phyloP scores from a whole-genome alignment of 2,797 vertebrate species.

The Oophaga sylvatica region DNA sequence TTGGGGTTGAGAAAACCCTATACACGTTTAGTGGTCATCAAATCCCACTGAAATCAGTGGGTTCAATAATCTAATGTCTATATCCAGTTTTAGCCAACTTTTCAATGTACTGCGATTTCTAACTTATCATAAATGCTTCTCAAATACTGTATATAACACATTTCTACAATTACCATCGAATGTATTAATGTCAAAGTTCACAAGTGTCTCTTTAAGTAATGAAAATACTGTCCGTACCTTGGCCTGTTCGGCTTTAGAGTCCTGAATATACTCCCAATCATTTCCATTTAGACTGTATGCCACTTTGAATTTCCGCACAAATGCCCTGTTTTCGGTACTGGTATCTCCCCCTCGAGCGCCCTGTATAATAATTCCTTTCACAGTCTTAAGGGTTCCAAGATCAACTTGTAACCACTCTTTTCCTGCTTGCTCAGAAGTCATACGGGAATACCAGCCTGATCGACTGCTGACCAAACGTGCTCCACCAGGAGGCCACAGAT shows the following conservation, averaged over 20 bases:
- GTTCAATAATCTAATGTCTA: too few relatives aligned
- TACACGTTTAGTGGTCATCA: too few relatives aligned
- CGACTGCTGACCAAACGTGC: slow-evolving; percentile 94
- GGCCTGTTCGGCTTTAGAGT: slow-evolving; percentile 85
- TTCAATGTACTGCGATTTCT: neutral
- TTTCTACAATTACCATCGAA: neutral
- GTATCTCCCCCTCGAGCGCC: slow-evolving; percentile 91
- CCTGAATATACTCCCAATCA: slow-evolving; percentile 89
- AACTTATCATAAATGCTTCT: neutral
- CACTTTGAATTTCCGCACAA: slow-evolving; percentile 95
- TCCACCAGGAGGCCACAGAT: slow-evolving; percentile 89
- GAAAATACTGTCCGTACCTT: slow-evolving; percentile 80
- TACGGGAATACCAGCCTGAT: slow-evolving; percentile 92
- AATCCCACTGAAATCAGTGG: too few relatives aligned
- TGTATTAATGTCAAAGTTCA: neutral
- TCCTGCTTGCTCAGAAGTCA: slow-evolving; percentile 86
- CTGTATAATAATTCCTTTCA: slow-evolving; percentile 93
- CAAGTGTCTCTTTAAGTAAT: neutral
- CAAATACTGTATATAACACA: neutral
- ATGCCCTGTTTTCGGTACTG: slow-evolving; percentile 87
- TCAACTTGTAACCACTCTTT: slow-evolving; percentile 97
- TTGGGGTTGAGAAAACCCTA: too few relatives aligned
- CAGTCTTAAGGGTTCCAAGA: slow-evolving; percentile 84
- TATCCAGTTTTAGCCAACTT: neutral
- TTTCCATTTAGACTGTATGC: slow-evolving; percentile 91